Base-by-base conservation (phyloP, 2,888 invertebrate species). In the Neoascia interrupta region DNA sequence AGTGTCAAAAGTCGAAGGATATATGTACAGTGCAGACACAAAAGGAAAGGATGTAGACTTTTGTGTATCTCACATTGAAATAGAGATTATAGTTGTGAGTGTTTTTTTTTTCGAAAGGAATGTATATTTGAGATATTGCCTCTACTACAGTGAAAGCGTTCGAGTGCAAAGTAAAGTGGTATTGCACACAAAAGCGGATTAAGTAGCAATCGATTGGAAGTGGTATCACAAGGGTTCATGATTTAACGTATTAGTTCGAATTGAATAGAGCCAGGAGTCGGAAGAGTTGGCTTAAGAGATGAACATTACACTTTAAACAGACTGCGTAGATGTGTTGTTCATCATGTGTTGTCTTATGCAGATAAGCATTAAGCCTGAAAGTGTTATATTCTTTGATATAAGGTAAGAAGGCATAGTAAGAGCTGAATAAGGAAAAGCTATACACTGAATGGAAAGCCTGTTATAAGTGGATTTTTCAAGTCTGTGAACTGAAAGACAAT, bases 81-180 rank as follows among this genome's bases (percentile, higher is more conserved):
- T 41, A 34, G 31, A 53, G 68, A 69, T 69, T 70, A 70, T 60
- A 51, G n/a, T 18, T 26, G 34, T 18, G 1, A 4, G 6, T 26
- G 16, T 34, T 34, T 5, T 23, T 31, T 63, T 31, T 11, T 31
- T 34, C 16, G 47, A 60, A 61, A 56, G 23, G 47, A 45, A 16
- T 13, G 37, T 54, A 26, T 47, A n/a, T n/a, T 54, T 34, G 8
- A 41, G 21, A 58, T 56, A 18, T 37, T 34, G n/a, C n/a, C 21
- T 8, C 21, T 16, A 45, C 26, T 41, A 13, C 18, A 26, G 41
- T 18, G 19, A 28, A 39, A 37, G 54, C 15, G 31, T 13, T 31
- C 21, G 54, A 63, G 70, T 70, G 70, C 63, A 54, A 18, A n/a
- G n/a, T 47, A 23, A 34, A 54, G 54, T 63, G 70, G 16, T 45